phyloP scores from a whole-genome alignment of 2,113 vertebrate species.

The Canis aureus region DNA sequence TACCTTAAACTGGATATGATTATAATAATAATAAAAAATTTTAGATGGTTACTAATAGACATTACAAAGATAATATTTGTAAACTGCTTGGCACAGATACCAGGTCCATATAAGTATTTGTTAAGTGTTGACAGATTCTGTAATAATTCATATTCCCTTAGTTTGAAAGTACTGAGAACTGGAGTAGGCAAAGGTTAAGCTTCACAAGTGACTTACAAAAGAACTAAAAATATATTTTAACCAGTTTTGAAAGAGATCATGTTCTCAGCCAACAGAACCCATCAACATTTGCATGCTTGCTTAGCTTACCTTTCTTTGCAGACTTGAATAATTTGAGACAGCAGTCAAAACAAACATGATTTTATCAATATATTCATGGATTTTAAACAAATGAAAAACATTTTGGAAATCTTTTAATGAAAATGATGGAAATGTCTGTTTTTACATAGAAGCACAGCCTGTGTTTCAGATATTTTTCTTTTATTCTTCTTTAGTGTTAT shows the following conservation, averaged over 20 bases:
- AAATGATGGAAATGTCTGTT: neutral
- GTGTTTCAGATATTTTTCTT: slow-evolving; percentile 4
- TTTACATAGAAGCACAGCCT: neutral
- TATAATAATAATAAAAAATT: neutral
- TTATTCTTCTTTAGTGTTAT: neutral
- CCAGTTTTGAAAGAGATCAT: neutral
- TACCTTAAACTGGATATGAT: neutral
- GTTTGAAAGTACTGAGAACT: neutral
- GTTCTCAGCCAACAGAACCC: neutral
- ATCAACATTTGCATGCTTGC: neutral
- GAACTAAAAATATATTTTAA: neutral
- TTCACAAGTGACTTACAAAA: neutral
- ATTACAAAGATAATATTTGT: neutral
- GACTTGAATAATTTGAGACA: slow-evolving; percentile 17
- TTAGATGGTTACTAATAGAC: neutral
- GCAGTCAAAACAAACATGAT: neutral
- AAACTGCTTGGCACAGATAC: neutral
- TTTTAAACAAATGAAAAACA: neutral
- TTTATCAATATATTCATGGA: slow-evolving; percentile 4
- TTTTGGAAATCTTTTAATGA: slow-evolving; percentile 11
- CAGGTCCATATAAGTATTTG: neutral
- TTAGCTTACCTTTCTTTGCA: slow-evolving; percentile 10
- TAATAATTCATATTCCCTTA: slow-evolving; percentile 30
- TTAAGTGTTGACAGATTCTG: neutral
- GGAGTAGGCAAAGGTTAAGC: neutral